Conservation (phyloP, 2,797 vertebrate genomes). For the Mus spretus region DNA sequence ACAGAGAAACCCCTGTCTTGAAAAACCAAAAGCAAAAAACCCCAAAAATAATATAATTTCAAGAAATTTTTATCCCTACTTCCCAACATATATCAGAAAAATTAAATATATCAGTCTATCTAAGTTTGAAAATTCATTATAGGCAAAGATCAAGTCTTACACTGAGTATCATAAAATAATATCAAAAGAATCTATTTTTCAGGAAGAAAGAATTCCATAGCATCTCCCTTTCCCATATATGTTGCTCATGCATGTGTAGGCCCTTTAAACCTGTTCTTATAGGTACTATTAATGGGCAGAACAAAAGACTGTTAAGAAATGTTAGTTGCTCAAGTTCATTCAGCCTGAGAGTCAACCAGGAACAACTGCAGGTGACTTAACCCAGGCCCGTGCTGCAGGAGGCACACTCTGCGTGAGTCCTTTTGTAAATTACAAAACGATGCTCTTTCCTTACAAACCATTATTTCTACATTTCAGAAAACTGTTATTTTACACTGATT, state of each 20-base stretch:
- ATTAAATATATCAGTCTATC: background rate
- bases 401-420: background rate
- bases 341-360: background rate
- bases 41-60: background rate
- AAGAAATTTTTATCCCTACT: background rate
- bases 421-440: slow-evolving; percentile 11
- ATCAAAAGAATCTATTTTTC: background rate
- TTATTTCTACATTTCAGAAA: slow-evolving; percentile 41
- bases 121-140: slow-evolving; percentile 20
- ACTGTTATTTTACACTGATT: slow-evolving; percentile 9
- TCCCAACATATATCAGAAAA: background rate
- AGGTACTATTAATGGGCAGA: background rate
- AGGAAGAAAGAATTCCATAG: background rate
- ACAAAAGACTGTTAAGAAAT: background rate
- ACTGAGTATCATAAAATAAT: background rate
- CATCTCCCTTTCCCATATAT: background rate
- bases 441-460: background rate
- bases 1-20: too few species aligned
- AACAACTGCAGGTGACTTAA: background rate
- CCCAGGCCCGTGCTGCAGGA: background rate
- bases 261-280: background rate
- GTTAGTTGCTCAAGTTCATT: background rate
- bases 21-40: too few species aligned
- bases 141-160: background rate
- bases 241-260: background rate